Evolutionary conservation across 2,888 invertebrate genomes (phyloP), one percentile per base, ranked within the genome.

Genomic region (Dryocosmus kuriphilus): DNA sequence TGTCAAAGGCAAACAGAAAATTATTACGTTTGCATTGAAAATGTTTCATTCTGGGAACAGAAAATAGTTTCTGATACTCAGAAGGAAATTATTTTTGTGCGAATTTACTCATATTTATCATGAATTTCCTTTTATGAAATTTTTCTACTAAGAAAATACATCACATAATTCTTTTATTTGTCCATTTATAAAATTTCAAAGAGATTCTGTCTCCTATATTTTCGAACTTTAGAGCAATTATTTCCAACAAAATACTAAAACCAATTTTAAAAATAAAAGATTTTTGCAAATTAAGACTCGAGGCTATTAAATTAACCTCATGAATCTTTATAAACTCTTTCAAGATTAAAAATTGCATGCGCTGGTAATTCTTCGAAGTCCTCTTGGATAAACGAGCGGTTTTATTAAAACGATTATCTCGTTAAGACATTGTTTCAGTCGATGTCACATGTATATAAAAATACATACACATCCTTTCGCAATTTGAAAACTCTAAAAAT

Each of bases 331-430:
- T 24, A 41, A 67, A 27, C 16, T 71, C 14, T 19, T 51, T 27
- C 3, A 71, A 30, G 27, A n/a, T 71, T 51, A 81, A 85, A 82
- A 85, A 80, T 79, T 80, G 78, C 74, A 77, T 81, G 14, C 14
- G 80, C 77, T 77, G 78, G 81, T 80, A 80, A 83, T 80, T 84
- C 80, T 79, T 80, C 62, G 81, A 71, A 51, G 51, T 2, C 14
- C 51, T 51, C 30, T 11, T 71, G 51, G 11, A 71, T 81, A 81
- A 84, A 83, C 79, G 78, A 84, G 81, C 82, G 86, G 82, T 82
- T 85, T 88, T 86, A 86, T 88, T 87, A 88, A 86, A 87, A 84
- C 85, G 88, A 89, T 90, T 89, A 89, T 85, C 88, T 90, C 86
- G 86, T 89, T 89, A 86, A 88, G 84, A 83, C 87, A 88, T 87